Conservation (phyloP, 2,113 vertebrate species). For the Chamaetylas fuelleborni region DNA sequence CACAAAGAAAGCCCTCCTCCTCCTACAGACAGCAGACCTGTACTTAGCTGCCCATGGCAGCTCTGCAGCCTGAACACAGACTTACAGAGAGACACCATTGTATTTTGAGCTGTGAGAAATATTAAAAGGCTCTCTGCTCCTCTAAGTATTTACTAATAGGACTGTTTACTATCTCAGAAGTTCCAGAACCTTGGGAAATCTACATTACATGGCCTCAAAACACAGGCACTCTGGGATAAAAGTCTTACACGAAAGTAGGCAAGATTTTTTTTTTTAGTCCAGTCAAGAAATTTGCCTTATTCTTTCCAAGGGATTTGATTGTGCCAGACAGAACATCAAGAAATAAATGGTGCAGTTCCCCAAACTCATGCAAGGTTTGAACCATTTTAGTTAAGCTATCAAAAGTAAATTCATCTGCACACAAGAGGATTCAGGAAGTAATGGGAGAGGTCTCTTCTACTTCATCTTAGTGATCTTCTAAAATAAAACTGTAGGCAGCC, state of each 20-base stretch:
- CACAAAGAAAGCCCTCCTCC: accelerated
- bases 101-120: neutral
- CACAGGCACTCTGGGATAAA: neutral
- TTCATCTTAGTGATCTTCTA: neutral
- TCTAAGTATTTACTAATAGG: neutral
- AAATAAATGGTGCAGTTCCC: neutral
- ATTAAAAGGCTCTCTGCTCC: neutral
- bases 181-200: neutral
- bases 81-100: neutral
- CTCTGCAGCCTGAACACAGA: neutral
- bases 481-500: neutral
- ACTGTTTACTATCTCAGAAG: neutral
- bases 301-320: neutral
- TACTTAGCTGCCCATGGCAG: accelerated
- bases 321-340: neutral
- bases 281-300: neutral
- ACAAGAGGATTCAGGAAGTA: neutral
- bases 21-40: too few relatives aligned
- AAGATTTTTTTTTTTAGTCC: accelerated
- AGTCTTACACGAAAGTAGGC: accelerated
- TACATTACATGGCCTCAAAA: neutral
- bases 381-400: neutral
- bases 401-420: neutral
- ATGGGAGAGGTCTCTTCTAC: neutral
- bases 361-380: neutral